These are phyloP conservation scores for Epirrita christyi DNA, from an alignment of 2,888 invertebrate genomes.

Conservation along the genomic window DNA sequence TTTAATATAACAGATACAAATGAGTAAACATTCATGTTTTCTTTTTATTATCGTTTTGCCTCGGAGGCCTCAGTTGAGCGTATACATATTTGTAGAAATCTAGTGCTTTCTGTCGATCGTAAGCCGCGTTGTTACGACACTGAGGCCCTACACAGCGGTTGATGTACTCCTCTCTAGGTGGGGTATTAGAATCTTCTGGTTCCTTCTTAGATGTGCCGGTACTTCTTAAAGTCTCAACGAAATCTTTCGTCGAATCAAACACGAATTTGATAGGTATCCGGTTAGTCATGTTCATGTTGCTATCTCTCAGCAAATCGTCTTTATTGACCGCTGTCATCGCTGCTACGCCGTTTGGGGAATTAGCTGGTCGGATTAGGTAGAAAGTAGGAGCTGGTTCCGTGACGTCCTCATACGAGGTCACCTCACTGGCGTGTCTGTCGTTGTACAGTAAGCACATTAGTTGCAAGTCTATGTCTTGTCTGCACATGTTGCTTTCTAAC, in stretches of 20 bases:
- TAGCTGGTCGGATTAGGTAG: slow-evolving; percentile 75
- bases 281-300: slow-evolving; percentile 71
- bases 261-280: slow-evolving; percentile 74
- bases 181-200: slow-evolving; percentile 49
- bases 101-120: slow-evolving; percentile 75
- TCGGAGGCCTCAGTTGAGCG: slow-evolving; percentile 71
- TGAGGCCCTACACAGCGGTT: slow-evolving; percentile 65
- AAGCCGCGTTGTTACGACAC: slow-evolving; percentile 66
- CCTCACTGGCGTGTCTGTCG: slow-evolving; percentile 65
- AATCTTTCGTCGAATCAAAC: slow-evolving; percentile 75
- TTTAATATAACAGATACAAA: slow-evolving; percentile 31
- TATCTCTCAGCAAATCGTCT: slow-evolving; percentile 67
- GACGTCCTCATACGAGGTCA: slow-evolving; percentile 64
- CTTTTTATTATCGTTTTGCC: slow-evolving; percentile 54
- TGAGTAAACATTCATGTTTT: slow-evolving; percentile 48
- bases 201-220: slow-evolving; percentile 58
- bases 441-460: slow-evolving; percentile 76
- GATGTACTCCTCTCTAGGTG: slow-evolving; percentile 58
- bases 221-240: slow-evolving; percentile 73
- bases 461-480: slow-evolving; percentile 67
- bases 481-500: slow-evolving; percentile 74
- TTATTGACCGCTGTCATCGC: slow-evolving; percentile 73
- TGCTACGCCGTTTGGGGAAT: slow-evolving; percentile 62
- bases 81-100: slow-evolving; percentile 82
- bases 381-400: slow-evolving; percentile 76